phyloP scores from a whole-genome alignment of 2,113 vertebrate genomes.

The Oriolus oriolus region DNA sequence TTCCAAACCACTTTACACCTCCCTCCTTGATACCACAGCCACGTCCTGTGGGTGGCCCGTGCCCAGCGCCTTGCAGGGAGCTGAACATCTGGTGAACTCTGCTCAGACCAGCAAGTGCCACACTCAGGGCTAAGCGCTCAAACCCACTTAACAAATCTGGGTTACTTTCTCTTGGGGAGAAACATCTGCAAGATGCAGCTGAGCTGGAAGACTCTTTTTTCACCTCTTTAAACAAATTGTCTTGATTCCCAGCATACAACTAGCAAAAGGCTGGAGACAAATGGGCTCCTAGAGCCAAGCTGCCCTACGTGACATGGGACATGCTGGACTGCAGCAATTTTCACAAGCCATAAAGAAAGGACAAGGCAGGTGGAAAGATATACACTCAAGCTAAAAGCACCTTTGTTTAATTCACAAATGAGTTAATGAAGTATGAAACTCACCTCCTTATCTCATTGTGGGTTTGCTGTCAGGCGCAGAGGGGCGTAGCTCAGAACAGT shows the following conservation, averaged over 20 bases:
- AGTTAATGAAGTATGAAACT: conserved; percentile 23
- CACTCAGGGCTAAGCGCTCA: background rate
- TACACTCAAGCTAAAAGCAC: background rate
- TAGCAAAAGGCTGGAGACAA: background rate
- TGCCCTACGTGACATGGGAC: background rate
- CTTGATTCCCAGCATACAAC: background rate
- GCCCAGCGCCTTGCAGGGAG: background rate
- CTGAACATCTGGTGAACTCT: background rate
- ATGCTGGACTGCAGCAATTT: background rate
- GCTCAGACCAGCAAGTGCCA: background rate
- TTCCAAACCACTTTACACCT: background rate
- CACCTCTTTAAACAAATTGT: background rate
- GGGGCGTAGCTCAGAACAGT: background rate
- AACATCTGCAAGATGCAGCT: background rate
- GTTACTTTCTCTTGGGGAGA: background rate
- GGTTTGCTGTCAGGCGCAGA: conserved; percentile 32
- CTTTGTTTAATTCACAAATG: conserved; percentile 51
- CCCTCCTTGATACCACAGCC: background rate
- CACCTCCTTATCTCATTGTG: conserved; percentile 16
- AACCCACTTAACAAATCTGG: background rate
- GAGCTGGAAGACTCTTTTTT: background rate
- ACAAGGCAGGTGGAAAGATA: background rate
- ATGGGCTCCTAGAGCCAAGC: background rate
- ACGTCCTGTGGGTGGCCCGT: accelerated
- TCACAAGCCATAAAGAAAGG: background rate